These are phyloP conservation scores for Dryobota labecula DNA, from an alignment of 2,888 invertebrate species.

Conservation along the genomic window DNA sequence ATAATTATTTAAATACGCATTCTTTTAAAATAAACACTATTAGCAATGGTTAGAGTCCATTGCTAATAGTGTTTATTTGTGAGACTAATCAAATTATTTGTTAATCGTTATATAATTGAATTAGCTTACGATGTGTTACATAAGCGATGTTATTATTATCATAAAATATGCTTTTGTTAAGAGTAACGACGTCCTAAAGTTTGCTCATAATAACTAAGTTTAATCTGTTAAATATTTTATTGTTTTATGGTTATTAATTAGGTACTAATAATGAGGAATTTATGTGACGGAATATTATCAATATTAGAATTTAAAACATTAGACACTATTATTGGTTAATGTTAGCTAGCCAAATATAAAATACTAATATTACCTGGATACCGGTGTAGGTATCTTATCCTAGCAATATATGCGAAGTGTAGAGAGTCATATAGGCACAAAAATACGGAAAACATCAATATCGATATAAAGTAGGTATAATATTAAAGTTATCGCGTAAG, in stretches of 20 bases:
- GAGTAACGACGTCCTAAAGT: slow-evolving; percentile 35
- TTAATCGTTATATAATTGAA: slow-evolving; percentile 32
- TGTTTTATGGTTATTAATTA: slow-evolving; percentile 34
- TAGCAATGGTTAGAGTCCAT: too few relatives aligned
- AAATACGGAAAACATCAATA: slow-evolving; percentile 41
- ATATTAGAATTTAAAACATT: slow-evolving; percentile 51
- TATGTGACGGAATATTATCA: slow-evolving; percentile 59
- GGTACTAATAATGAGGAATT: slow-evolving; percentile 50
- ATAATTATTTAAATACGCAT: slow-evolving; percentile 16
- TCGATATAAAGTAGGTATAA: slow-evolving; percentile 35
- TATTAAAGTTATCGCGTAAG: slow-evolving; percentile 45
- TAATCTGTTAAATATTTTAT: slow-evolving; percentile 26
- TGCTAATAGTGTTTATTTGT: too few relatives aligned
- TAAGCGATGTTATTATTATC: slow-evolving; percentile 28
- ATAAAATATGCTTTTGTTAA: slow-evolving; percentile 25
- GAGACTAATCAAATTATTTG: slow-evolving; percentile 21
- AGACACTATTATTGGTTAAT: slow-evolving; percentile 45
- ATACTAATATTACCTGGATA: slow-evolving; percentile 37
- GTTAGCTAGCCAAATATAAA: slow-evolving; percentile 57
- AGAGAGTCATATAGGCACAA: slow-evolving; percentile 41
- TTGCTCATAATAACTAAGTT: slow-evolving; percentile 44
- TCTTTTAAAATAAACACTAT: slow-evolving; percentile 10
- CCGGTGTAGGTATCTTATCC: slow-evolving; percentile 37
- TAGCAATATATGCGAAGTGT: slow-evolving; percentile 40
- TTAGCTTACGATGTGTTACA: slow-evolving; percentile 9